These are phyloP conservation scores for Antechinus flavipes DNA, from an alignment of 2,113 vertebrate genomes.

Conservation along the genomic window DNA sequence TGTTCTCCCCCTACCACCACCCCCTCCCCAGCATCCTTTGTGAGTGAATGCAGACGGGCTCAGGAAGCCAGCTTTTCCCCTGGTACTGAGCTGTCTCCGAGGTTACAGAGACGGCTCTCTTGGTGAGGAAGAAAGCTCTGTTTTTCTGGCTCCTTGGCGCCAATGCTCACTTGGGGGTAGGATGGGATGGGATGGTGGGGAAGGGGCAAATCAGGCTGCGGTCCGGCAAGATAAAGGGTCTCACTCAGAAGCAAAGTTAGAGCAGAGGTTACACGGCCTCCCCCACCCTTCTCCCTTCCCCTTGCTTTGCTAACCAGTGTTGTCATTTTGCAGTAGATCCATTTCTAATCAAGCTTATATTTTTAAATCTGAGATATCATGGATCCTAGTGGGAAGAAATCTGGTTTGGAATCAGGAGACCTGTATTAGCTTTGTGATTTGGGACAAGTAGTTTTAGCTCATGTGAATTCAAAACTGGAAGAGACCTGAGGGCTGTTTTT, in stretches of 20 bases:
- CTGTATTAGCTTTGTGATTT: constrained; percentile 26
- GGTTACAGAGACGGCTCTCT: not conserved
- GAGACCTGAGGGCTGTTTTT: not conserved
- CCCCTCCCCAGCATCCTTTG: not conserved
- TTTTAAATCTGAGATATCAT: not conserved
- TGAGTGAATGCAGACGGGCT: not conserved
- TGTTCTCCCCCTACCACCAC: not conserved
- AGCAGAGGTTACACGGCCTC: not conserved
- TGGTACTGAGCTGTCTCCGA: not conserved
- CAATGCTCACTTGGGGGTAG: not conserved
- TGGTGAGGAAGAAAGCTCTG: not conserved
- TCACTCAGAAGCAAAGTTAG: not conserved
- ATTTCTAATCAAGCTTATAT: not conserved
- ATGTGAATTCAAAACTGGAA: not conserved
- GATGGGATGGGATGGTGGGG: not conserved
- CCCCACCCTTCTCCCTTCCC: not conserved
- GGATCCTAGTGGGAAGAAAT: not conserved
- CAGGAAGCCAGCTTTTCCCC: not conserved
- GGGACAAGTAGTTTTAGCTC: not conserved
- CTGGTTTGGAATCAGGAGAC: not conserved
- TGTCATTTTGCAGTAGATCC: not conserved
- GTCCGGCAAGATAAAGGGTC: rapidly evolving
- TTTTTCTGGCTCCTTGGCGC: rapidly evolving
- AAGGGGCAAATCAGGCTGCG: not conserved
- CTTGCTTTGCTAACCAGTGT: not conserved